phyloP scores from a whole-genome alignment of 2,113 vertebrate species.

The Patagioenas fasciata region DNA sequence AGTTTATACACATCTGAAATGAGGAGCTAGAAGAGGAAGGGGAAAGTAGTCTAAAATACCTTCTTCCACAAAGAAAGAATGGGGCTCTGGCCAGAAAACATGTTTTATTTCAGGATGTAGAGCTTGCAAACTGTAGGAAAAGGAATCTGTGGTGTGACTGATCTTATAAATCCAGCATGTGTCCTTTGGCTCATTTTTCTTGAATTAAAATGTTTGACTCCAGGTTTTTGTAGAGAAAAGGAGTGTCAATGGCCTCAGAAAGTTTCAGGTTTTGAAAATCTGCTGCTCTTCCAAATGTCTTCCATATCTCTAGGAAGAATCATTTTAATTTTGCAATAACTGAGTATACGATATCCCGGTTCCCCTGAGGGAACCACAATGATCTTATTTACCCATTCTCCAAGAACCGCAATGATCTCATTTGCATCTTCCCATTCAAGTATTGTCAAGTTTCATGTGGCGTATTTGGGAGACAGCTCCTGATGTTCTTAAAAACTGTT shows the following conservation, averaged over 20 bases:
- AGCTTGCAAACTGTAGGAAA: background rate
- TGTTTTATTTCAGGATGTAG: background rate
- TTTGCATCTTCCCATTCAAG: slow-evolving; percentile 20
- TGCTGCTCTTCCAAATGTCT: background rate
- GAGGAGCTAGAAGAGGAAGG: background rate
- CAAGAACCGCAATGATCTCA: background rate
- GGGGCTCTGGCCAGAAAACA: background rate
- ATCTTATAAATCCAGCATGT: background rate
- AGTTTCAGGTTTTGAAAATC: background rate
- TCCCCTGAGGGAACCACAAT: background rate
- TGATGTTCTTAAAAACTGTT: background rate
- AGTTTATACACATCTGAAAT: background rate
- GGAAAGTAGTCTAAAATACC: background rate
- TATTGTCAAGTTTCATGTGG: slow-evolving; percentile 11
- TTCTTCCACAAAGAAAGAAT: background rate
- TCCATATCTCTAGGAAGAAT: background rate
- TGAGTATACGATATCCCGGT: background rate
- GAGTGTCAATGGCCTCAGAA: background rate
- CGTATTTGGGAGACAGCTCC: background rate
- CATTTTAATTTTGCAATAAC: background rate
- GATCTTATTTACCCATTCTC: slow-evolving; percentile 17
- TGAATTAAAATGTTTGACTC: background rate
- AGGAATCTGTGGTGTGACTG: background rate
- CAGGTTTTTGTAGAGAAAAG: background rate
- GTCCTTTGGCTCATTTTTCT: background rate